phyloP scores from a whole-genome alignment of 2,888 invertebrate genomes.

The Spatulosminthurus flaviceps region DNA sequence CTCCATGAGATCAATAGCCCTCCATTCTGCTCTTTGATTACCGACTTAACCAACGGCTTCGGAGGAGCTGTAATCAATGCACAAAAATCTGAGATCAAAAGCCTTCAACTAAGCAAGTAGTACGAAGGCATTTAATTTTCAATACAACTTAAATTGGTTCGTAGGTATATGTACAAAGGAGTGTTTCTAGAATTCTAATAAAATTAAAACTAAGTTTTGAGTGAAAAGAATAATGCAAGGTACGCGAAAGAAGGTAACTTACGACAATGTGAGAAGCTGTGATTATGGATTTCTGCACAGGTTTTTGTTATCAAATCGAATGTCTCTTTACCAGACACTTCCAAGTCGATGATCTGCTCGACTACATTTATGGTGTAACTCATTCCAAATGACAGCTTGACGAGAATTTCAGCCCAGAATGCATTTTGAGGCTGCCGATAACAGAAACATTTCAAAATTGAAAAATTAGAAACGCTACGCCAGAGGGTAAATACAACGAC shows the following conservation, averaged over 20 bases:
- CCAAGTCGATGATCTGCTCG: constrained; percentile 48
- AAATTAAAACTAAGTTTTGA: no score
- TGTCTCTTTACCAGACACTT: constrained; percentile 2
- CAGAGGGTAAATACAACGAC: no score
- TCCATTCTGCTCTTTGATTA: constrained; percentile 43
- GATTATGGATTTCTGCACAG: constrained; percentile 49
- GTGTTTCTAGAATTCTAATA: no score
- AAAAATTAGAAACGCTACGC: no score
- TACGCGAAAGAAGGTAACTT: no score
- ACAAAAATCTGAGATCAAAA: not conserved
- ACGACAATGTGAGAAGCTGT: constrained; percentile 55
- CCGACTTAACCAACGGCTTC: constrained; percentile 43
- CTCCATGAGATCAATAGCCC: constrained; percentile 53
- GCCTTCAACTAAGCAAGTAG: not conserved
- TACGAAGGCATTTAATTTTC: no score
- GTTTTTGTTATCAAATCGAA: constrained; percentile 45
- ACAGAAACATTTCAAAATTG: not conserved
- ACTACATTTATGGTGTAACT: constrained; percentile 47
- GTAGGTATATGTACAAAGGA: no score
- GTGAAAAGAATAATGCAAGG: no score
- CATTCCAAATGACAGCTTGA: constrained; percentile 42
- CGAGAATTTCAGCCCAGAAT: constrained; percentile 50
- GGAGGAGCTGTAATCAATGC: constrained; percentile 53
- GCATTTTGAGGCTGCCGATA: constrained; percentile 48
- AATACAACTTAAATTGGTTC: no score